Percentiles rank a stretch among this genome's conserved stretches.
phyloP scores from a whole-genome alignment of 2,888 invertebrate genomes.

The Cataglyphis rosenhaueri region DNA sequence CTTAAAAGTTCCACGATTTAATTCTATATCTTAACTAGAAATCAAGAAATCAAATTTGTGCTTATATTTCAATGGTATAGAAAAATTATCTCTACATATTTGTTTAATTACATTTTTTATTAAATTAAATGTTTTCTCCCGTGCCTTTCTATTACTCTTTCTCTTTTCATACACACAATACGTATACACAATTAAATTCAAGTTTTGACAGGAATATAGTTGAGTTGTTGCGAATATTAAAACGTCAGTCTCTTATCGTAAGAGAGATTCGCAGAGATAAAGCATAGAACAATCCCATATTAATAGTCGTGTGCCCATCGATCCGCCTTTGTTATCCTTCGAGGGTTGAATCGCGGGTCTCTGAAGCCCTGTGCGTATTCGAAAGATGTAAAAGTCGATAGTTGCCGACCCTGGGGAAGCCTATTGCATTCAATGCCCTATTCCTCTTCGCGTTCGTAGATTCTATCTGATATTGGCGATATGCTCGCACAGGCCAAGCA shows the following conservation, averaged over 20 bases:
- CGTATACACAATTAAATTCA: not conserved
- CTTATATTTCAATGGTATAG: not conserved
- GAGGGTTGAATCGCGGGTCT: constrained; percentile 69
- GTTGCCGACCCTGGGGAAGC: constrained; percentile 64
- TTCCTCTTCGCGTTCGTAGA: constrained; percentile 56
- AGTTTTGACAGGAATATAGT: constrained; percentile 15
- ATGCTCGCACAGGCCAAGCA: constrained; percentile 64
- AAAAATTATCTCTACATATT: not conserved
- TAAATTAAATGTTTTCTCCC: not conserved
- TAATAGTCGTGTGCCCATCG: constrained; percentile 58
- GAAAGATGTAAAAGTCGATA: constrained; percentile 68
- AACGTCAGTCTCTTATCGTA: constrained; percentile 27
- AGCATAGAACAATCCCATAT: constrained; percentile 17
- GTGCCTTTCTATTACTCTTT: not conserved
- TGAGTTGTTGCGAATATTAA: constrained; percentile 41
- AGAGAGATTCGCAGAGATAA: constrained; percentile 27
- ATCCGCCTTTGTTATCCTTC: constrained; percentile 68
- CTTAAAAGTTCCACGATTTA: not conserved
- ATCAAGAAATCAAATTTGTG: not conserved
- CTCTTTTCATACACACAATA: not conserved
- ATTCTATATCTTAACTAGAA: not conserved
- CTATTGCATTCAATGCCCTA: constrained; percentile 65
- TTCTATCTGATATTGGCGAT: constrained; percentile 67
- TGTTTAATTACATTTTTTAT: not conserved
- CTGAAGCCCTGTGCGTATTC: constrained; percentile 62